Evolutionary conservation across 1,140 invertebrate genomes (phyloP), one percentile per base, ranked within the genome.

Genomic region (Drosophila yakuba): DNA sequence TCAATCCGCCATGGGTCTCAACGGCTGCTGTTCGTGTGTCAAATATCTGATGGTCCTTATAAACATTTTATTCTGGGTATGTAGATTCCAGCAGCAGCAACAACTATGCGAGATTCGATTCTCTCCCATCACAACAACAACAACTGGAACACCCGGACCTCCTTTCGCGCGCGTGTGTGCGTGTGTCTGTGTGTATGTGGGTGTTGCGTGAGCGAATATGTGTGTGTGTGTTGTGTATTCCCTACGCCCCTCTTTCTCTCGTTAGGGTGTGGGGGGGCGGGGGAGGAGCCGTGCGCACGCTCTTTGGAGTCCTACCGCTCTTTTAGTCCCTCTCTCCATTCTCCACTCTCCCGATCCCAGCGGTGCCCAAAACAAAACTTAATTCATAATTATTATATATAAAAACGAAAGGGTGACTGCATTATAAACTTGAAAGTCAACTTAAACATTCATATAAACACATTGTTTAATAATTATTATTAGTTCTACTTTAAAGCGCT

Each of bases 1-100:
- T 28, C 20, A 14, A 71, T 60, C 50, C 56, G 81, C 80, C 67
- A 96, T 96, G 95, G 95, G 94, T 90, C 90, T 95, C 43, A 93
- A 93, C 63, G 94, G 94, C 72, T 96, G 95, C 93, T 96, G 95
- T 93, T 94, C 94, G 56, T 93, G 94, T 79, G 93, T 95, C 74
- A 96, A 96, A 92, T 96, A 95, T 86, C 92, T 95, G 35, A 94
- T 96, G 67, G 93, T 96, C 61, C 92, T 95, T 67, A 93, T 96
- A 74, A 96, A 96, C 91, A 91, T 96, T 32, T 92, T 96, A 85
- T 95, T 96, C 93, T 95, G 95, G 95, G 95, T 96, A 93, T 95
- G 95, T 93, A 84, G 61, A 54, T 36, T 51, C 28, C 28, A 35
- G 28, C n/a, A 17, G 56, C 47, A 50, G 48, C n/a, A 85, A 63